A percentile compares a stretch with the other conserved stretches of the same genome.
These are phyloP conservation scores for Brachyptera putata DNA, from an alignment of 2,888 invertebrate species.

Conservation along the genomic window DNA sequence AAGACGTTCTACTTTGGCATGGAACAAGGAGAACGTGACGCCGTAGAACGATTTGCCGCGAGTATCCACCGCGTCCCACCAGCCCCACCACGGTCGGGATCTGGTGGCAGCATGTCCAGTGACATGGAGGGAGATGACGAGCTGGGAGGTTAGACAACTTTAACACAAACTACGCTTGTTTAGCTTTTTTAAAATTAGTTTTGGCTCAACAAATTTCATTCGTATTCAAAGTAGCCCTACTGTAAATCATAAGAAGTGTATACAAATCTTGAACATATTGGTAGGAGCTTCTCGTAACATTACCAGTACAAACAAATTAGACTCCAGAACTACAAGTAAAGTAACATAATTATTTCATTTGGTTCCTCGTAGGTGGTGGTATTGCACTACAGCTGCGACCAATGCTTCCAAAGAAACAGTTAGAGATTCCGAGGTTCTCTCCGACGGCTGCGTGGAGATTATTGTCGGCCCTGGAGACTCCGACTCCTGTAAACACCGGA, in stretches of 20 bases:
- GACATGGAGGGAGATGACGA: constrained; percentile 35
- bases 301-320: too few relatives aligned
- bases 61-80: constrained; percentile 34
- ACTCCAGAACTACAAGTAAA: not conserved
- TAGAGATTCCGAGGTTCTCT: constrained; percentile 74
- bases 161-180: too few relatives aligned
- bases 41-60: constrained; percentile 43
- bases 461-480: constrained; percentile 59
- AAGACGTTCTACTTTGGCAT: constrained; percentile 77
- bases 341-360: not conserved
- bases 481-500: constrained; percentile 22
- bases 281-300: too few relatives aligned
- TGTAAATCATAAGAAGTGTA: not conserved
- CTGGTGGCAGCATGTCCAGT: constrained; percentile 35
- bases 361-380: too few relatives aligned
- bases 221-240: too few relatives aligned
- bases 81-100: constrained; percentile 40
- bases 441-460: constrained; percentile 80
- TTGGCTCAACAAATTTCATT: too few relatives aligned
- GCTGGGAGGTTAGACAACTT: too few relatives aligned
- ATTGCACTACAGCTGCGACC: constrained; percentile 71
- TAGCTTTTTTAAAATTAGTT: too few relatives aligned
- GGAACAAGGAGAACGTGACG: constrained; percentile 49
- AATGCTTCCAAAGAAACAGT: constrained; percentile 72
- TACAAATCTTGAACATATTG: not conserved